Conservation (phyloP, 2,888 invertebrate genomes). For the Lepidochrysops patricia region DNA sequence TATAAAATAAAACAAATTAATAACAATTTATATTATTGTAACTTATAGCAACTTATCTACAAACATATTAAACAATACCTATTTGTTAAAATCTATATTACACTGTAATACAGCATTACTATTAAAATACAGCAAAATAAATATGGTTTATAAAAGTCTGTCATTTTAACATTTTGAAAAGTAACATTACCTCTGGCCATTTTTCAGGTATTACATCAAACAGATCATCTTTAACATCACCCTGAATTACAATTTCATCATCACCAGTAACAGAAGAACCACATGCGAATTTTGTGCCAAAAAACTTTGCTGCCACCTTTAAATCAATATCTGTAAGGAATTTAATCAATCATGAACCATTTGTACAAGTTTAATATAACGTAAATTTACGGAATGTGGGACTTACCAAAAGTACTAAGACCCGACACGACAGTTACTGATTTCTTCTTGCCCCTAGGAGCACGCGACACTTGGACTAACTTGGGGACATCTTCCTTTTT, state of each 20-base stretch:
- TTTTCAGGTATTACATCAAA: conserved; percentile 98
- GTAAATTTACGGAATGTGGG: neutral
- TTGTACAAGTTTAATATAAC: neutral
- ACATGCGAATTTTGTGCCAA: conserved; percentile 98
- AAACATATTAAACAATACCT: no score
- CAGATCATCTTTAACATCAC: conserved; percentile 98
- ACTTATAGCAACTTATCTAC: no score
- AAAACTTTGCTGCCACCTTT: conserved; percentile 97
- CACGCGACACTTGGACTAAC: conserved; percentile 87
- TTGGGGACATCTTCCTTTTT: conserved; percentile 94
- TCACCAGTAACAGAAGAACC: conserved; percentile 99
- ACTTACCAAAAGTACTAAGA: conserved; percentile 90
- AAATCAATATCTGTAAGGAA: conserved; percentile 89
- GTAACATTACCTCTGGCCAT: conserved; percentile 87
- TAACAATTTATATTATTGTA: no score
- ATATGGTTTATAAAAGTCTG: no score
- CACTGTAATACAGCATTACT: no score
- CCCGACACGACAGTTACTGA: conserved; percentile 98
- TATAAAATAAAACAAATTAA: no score
- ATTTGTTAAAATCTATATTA: no score
- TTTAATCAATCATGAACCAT: neutral
- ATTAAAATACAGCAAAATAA: no score
- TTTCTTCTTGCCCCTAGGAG: conserved; percentile 98
- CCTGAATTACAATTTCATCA: conserved; percentile 99
- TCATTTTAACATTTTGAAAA: neutral